Base-by-base conservation (phyloP, 2,797 vertebrate genomes). In the Mormyrus hasselquistii region DNA sequence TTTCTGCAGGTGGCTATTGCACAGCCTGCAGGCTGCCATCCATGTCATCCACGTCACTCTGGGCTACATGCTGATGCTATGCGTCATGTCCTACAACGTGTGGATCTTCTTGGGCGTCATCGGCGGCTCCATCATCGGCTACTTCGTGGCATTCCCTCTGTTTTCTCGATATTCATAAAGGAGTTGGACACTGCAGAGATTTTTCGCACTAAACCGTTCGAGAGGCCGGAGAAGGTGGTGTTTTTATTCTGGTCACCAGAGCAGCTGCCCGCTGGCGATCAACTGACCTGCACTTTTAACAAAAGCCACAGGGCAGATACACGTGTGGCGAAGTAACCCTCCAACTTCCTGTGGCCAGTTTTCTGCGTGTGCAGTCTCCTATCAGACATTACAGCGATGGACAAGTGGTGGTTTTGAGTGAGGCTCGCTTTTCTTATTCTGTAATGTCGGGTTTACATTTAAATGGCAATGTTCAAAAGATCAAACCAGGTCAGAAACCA, bases 41-140 rank as follows among this genome's bases (percentile, higher is more conserved):
- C 98, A 99, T 49, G 83, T 97, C 2, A n/a, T 95, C 89, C 98
- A 99, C 93, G 98, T 99, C 93, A 92, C 96, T 73, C 94, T 98
- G 53, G 97, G 97, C 91, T 99, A 99, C 94, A 93, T 97, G 94
- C 93, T 99, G 92, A 99, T 99, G 99, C 91, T 99, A 91, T 98
- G 97, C 0, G 97, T 98, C 86, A 99, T 99, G 99, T 96, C 98
- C 91, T 99, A 99, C 96, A 99, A 99, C 10, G 92, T 94, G 12
- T 98, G 98, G 97, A 97, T 99, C 94, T 99, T 99, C 93, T 91
- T 99, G 0, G 97, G 96, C 0, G 96, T 98, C 92, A 92, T 99
- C 1, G 19, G 19, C 0, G 98, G 99, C 90, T 97, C 98, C 0
- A 92, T 92, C 0, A 90, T 99, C 0, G 98, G 98, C 22, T 99